A percentile compares a stretch with the other conserved stretches of the same genome.
Evolutionary conservation across 1,140 invertebrate genomes (phyloP).

Genomic region (Thalassaphorura encarpata): DNA sequence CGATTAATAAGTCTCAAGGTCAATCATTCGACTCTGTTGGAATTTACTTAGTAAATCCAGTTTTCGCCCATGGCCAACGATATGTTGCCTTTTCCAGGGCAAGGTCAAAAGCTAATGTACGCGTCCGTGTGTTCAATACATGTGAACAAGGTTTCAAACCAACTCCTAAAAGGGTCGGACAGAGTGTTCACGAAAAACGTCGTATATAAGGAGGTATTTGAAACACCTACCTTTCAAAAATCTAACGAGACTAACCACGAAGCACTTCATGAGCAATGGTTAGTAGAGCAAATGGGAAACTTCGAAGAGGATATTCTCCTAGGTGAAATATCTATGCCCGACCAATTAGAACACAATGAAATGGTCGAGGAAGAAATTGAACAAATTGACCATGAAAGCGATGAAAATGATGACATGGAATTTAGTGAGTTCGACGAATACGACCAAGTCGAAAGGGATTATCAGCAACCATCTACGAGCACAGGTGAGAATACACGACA

Average conservation of each 20-base stretch:
- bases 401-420: too few species aligned
- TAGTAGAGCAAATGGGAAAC: too few species aligned
- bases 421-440: too few species aligned
- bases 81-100: conserved; percentile 14
- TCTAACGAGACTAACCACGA: too few species aligned
- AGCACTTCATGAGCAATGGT: too few species aligned
- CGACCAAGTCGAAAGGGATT: too few species aligned
- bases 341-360: too few species aligned
- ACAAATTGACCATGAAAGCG: too few species aligned
- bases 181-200: conserved; percentile 4
- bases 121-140: not conserved
- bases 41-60: conserved; percentile 11
- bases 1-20: conserved; percentile 48
- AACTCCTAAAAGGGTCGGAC: not conserved
- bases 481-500: too few species aligned
- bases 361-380: too few species aligned
- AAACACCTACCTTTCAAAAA: not conserved
- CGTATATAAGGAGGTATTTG: conserved; percentile 2
- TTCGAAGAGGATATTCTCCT: not conserved
- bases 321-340: too few species aligned
- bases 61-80: conserved; percentile 19
- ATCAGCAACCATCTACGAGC: too few species aligned
- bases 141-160: not conserved
- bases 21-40: conserved; percentile 19
- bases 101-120: not conserved